Evolutionary conservation across 2,888 invertebrate species (phyloP).

Genomic region (Arge pagana): DNA sequence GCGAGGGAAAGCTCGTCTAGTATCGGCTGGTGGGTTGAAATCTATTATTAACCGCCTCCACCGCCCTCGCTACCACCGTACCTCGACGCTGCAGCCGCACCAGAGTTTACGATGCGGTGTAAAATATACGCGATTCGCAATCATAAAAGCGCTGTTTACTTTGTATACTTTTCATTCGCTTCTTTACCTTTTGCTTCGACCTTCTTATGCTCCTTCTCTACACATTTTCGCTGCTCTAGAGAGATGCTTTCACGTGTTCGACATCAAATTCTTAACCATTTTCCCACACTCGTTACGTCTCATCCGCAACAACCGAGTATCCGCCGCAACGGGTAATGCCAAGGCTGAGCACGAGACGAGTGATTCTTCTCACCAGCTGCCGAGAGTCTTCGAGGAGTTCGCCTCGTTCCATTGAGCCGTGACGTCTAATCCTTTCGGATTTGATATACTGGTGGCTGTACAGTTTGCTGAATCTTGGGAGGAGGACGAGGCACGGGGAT

Average conservation of each 20-base stretch:
- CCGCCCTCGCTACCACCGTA: too few relatives aligned
- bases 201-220: background rate
- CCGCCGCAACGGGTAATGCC: background rate
- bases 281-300: constrained; percentile 5
- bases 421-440: too few relatives aligned
- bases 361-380: background rate
- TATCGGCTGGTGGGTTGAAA: constrained; percentile 33
- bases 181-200: background rate
- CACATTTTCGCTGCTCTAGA: background rate
- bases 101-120: constrained; percentile 42
- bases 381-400: background rate
- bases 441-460: too few relatives aligned
- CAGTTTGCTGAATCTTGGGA: background rate
- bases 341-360: background rate
- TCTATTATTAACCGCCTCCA: constrained; percentile 43
- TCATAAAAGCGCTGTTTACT: constrained; percentile 37
- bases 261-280: background rate
- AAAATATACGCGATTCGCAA: constrained; percentile 43
- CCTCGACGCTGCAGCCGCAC: too few relatives aligned
- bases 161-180: constrained; percentile 2
- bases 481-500: constrained; percentile 5
- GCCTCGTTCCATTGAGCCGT: background rate
- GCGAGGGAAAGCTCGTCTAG: constrained; percentile 25
- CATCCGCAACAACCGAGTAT: background rate
- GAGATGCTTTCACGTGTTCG: background rate